Conservation (phyloP, 2,797 vertebrate genomes). For the Poeciliopsis paucimaculata region DNA sequence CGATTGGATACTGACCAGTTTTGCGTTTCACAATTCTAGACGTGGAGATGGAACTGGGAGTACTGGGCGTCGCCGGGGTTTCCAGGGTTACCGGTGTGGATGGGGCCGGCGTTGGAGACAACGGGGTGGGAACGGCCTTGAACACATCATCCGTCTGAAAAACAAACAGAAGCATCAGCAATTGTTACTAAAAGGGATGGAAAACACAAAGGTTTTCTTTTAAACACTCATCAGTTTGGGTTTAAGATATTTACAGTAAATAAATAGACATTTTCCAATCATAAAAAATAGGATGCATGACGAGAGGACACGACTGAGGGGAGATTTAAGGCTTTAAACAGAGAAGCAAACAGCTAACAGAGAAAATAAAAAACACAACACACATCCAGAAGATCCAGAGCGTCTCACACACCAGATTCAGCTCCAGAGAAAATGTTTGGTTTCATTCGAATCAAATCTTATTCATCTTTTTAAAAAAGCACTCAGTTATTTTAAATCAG, state of each 20-base stretch:
- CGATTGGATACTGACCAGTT: conserved; percentile 79
- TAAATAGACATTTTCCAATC: neutral
- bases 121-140: conserved; percentile 52
- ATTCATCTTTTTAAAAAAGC: neutral
- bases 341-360: neutral
- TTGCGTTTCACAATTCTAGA: conserved; percentile 83
- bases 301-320: neutral
- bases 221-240: neutral
- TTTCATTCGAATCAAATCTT: neutral
- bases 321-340: neutral
- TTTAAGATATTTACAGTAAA: neutral
- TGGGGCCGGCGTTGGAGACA: conserved; percentile 58
- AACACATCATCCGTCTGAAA: conserved; percentile 53
- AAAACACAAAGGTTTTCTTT: neutral
- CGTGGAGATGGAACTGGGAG: conserved; percentile 71
- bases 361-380: no score
- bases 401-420: neutral
- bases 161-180: neutral
- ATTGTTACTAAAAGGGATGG: neutral
- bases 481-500: neutral
- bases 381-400: neutral
- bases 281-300: neutral
- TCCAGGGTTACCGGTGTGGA: conserved; percentile 45
- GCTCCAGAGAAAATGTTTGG: neutral
- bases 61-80: conserved; percentile 59